Evolutionary conservation across 2,797 vertebrate species (phyloP).

Genomic region (Spinibarbus caldwelli): DNA sequence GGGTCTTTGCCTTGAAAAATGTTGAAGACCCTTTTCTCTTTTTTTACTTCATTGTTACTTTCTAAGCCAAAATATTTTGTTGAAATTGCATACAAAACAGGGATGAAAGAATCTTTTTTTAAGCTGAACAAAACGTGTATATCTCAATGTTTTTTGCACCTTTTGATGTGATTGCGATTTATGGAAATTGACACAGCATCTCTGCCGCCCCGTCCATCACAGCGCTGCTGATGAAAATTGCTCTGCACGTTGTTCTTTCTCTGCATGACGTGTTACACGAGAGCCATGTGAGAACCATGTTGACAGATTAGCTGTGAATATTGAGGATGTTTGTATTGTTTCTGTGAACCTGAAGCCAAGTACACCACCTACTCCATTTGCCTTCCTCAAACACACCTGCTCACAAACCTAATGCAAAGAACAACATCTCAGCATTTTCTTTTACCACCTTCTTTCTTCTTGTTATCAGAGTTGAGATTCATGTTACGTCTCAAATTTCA

Average conservation of each 20-base stretch:
- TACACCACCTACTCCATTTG: background rate
- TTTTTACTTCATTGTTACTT: background rate
- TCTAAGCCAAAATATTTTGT: background rate
- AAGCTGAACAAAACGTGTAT: background rate
- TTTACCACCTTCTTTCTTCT: background rate
- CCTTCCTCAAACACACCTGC: slow-evolving; percentile 10
- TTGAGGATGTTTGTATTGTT: slow-evolving; percentile 16
- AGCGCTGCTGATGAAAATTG: slow-evolving; percentile 6
- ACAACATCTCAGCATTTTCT: background rate
- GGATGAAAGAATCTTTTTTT: background rate
- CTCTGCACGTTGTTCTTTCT: background rate
- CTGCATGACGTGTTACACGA: background rate
- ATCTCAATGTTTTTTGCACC: background rate
- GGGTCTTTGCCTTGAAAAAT: background rate
- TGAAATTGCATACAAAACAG: background rate
- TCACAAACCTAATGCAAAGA: background rate
- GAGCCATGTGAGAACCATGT: background rate
- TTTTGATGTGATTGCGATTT: slow-evolving; percentile 17
- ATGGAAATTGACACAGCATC: slow-evolving; percentile 10
- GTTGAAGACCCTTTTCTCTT: background rate
- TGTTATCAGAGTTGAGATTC: slow-evolving; percentile 15
- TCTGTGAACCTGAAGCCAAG: background rate
- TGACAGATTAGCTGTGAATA: slow-evolving; percentile 11
- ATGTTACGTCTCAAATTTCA: slow-evolving; percentile 21
- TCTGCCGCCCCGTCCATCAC: background rate